Percentiles rank a stretch among this genome's conserved stretches.
These are phyloP conservation scores for Lithobates sylvaticus DNA, from an alignment of 2,797 vertebrate species.

Conservation along the genomic window DNA sequence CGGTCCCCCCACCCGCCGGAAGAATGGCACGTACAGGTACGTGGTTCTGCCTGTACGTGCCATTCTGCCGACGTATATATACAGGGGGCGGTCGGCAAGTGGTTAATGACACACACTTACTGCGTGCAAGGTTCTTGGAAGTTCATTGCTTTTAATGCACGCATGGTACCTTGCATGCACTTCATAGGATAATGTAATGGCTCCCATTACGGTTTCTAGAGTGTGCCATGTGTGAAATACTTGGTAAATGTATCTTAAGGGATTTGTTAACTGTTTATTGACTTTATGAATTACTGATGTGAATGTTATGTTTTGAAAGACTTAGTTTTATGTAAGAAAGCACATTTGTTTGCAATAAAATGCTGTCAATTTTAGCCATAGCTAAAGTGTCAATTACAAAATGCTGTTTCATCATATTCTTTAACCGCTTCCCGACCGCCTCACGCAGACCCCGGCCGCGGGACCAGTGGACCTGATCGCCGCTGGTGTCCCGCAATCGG, in stretches of 20 bases:
- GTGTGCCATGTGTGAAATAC: slow-evolving; percentile 39
- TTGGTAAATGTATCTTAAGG: slow-evolving; percentile 30
- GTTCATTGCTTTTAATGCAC: slow-evolving; percentile 27
- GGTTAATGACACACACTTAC: slow-evolving; percentile 12
- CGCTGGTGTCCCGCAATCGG: too few relatives aligned
- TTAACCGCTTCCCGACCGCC: too few relatives aligned
- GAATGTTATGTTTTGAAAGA: slow-evolving; percentile 7
- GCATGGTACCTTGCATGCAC: slow-evolving; percentile 27
- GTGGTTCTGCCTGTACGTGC: too few relatives aligned
- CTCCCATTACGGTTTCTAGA: slow-evolving; percentile 7
- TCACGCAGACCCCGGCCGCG: too few relatives aligned
- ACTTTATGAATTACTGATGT: slow-evolving; percentile 1
- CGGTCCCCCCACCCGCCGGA: too few relatives aligned
- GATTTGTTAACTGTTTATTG: slow-evolving; percentile 31
- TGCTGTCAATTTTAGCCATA: background rate
- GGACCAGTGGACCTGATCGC: too few relatives aligned
- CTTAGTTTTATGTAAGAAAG: slow-evolving; percentile 28
- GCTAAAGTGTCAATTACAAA: background rate
- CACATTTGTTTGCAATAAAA: slow-evolving; percentile 40
- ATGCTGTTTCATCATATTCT: background rate
- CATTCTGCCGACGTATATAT: too few relatives aligned
- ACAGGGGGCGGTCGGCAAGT: too few relatives aligned
- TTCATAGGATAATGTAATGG: slow-evolving; percentile 11
- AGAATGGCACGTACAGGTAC: too few relatives aligned
- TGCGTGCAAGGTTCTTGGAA: background rate